These are phyloP conservation scores for Rhysida immarginata DNA, from an alignment of 1,140 invertebrate species.

Conservation along the genomic window DNA sequence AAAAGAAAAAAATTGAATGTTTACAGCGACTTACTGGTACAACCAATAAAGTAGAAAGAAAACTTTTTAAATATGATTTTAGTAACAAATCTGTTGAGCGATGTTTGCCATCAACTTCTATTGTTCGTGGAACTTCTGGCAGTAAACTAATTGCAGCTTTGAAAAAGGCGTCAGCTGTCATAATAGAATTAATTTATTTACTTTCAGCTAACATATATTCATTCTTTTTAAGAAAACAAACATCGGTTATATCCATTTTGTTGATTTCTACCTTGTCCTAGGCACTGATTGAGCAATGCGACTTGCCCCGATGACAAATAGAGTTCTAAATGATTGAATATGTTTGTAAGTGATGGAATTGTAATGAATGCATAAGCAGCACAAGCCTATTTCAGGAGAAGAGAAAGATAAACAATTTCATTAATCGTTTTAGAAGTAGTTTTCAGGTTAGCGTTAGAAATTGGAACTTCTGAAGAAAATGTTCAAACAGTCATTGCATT, in stretches of 20 bases:
- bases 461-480: too few species aligned
- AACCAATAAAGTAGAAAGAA: conserved; percentile 67
- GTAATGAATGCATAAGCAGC: conserved; percentile 89
- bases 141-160: conserved; percentile 69
- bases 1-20: too few species aligned
- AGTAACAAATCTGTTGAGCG: conserved; percentile 54
- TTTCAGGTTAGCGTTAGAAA: too few species aligned
- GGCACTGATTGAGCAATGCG: conserved; percentile 73
- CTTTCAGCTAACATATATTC: conserved; percentile 7
- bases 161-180: conserved; percentile 75
- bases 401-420: too few species aligned
- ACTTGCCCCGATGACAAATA: conserved; percentile 78
- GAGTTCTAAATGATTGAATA: conserved; percentile 56
- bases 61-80: conserved; percentile 45
- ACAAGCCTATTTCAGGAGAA: conserved; percentile 48
- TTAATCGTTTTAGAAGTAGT: too few species aligned
- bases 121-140: conserved; percentile 54
- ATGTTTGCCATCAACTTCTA: conserved; percentile 57
- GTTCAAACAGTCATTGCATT: too few species aligned
- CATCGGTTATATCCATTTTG: neutral
- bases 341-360: conserved; percentile 73
- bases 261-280: conserved; percentile 69
- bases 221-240: too few species aligned
- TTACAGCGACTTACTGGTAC: conserved; percentile 53
- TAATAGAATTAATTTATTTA: conserved; percentile 4